Conservation (phyloP, 2,797 vertebrate species). For the Oryzias sinensis region DNA sequence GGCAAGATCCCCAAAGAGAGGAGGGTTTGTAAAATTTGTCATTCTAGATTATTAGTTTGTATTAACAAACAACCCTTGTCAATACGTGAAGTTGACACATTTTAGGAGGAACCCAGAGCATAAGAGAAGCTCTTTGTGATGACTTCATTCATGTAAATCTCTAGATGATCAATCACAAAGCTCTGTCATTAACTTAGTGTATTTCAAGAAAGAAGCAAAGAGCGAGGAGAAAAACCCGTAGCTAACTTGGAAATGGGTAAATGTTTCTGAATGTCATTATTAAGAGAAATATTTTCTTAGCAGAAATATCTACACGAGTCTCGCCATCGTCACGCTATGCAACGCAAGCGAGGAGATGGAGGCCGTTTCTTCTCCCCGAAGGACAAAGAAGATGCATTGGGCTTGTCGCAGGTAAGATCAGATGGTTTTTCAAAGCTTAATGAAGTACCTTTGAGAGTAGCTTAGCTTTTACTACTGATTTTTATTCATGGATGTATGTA, state of each 20-base stretch:
- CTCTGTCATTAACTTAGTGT: no score
- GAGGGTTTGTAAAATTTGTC: conserved; percentile 77
- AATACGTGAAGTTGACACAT: not conserved
- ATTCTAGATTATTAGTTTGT: not conserved
- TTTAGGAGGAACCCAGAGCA: no score
- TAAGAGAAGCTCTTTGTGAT: no score
- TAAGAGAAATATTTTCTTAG: not conserved
- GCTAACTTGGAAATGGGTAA: not conserved
- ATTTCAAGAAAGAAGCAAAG: not conserved
- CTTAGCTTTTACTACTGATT: no score
- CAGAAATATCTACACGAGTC: conserved; percentile 99
- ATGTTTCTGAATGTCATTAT: not conserved
- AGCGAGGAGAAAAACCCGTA: no score
- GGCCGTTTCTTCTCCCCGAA: conserved; percentile 96
- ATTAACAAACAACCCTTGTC: not conserved
- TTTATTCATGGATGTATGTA: no score
- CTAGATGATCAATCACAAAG: no score
- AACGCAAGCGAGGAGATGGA: conserved; percentile 92
- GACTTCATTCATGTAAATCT: no score
- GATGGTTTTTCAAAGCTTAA: not conserved
- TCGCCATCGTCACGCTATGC: conserved; percentile 95
- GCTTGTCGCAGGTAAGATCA: conserved; percentile 69
- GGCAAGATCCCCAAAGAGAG: conserved; percentile 98
- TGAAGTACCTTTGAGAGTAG: not conserved
- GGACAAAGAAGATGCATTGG: conserved; percentile 86